phyloP scores from a whole-genome alignment of 2,113 vertebrate species.

The Prietella phreatophila region DNA sequence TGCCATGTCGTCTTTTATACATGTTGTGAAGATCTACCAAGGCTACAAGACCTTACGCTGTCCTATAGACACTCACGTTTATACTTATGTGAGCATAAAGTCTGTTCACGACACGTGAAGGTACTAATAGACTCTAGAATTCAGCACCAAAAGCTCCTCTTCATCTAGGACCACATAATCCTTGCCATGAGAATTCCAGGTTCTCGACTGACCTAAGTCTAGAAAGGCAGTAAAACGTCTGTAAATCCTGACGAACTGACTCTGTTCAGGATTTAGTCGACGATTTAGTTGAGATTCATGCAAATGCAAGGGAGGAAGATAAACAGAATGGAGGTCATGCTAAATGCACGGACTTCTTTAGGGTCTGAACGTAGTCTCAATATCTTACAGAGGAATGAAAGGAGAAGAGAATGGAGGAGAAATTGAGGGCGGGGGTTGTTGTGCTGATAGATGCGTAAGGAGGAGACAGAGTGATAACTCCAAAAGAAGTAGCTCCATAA shows the following conservation, averaged over 20 bases:
- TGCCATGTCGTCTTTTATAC: not conserved
- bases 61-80: not conserved
- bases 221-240: not conserved
- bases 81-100: not conserved
- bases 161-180: not conserved
- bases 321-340: not conserved
- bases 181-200: not conserved
- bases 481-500: slow-evolving; percentile 22
- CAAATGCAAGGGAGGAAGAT: not conserved
- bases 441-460: not conserved
- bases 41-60: not conserved
- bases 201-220: not conserved
- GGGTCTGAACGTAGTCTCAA: not conserved
- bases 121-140: not conserved
- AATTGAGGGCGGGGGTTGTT: not conserved
- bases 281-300: not conserved
- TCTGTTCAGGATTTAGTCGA: not conserved
- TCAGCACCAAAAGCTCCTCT: not conserved
- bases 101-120: not conserved
- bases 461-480: slow-evolving; percentile 22
- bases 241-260: not conserved
- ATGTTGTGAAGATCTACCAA: too few relatives aligned
- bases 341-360: not conserved
- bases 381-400: not conserved
- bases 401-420: not conserved